These are phyloP conservation scores for Coptodon rendalli DNA, from an alignment of 2,113 vertebrate genomes.

Conservation along the genomic window DNA sequence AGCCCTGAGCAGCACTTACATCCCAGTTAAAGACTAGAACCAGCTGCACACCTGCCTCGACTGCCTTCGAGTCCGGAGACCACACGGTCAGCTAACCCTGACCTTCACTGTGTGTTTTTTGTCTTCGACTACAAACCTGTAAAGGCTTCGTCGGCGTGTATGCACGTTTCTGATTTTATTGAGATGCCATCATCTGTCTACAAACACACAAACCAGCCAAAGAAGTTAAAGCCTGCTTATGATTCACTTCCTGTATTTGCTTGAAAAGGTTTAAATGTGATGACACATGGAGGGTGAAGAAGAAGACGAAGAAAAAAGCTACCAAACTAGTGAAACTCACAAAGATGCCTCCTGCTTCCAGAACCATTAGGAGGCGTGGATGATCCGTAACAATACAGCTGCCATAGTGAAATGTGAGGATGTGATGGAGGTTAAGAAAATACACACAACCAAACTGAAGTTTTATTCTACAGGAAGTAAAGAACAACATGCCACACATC, in stretches of 20 bases:
- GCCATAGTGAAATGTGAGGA: background rate
- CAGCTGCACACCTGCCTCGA: background rate
- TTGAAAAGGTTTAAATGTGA: background rate
- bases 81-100: background rate
- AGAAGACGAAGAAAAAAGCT: background rate
- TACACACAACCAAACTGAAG: background rate
- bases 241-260: background rate
- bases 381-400: background rate
- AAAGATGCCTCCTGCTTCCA: background rate
- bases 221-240: background rate
- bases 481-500: background rate
- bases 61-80: background rate
- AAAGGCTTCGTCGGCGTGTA: background rate
- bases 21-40: background rate
- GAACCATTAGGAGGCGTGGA: background rate
- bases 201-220: background rate
- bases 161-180: background rate
- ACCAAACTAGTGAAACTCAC: background rate
- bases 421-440: background rate
- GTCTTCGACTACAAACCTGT: background rate
- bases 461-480: background rate
- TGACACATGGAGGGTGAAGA: background rate
- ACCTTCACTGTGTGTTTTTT: background rate
- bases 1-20: background rate
- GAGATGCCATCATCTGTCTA: background rate